A percentile compares a stretch with the other conserved stretches of the same genome.
Conservation (phyloP, 2,888 invertebrate genomes). For the Catocala nupta region DNA sequence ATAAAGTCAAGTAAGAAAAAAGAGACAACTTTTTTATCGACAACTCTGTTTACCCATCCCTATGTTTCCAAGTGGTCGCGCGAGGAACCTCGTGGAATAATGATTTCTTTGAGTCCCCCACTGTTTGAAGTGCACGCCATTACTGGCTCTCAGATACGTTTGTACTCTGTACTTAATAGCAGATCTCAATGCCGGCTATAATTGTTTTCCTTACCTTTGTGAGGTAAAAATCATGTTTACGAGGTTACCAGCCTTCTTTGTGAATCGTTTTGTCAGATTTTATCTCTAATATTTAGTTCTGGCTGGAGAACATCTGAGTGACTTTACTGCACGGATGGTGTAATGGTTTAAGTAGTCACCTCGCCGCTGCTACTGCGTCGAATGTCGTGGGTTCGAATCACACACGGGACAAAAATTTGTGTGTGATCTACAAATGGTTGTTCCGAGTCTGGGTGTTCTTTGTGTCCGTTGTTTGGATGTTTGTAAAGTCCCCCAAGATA, state of each 20-base stretch:
- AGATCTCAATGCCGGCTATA: conserved; percentile 77
- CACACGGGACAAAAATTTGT: too few relatives aligned
- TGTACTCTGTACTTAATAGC: conserved; percentile 83
- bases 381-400: too few relatives aligned
- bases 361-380: too few relatives aligned
- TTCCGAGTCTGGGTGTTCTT: too few relatives aligned
- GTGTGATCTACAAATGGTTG: too few relatives aligned
- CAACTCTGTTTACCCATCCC: conserved; percentile 48
- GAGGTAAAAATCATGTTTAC: conserved; percentile 61
- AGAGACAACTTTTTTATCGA: conserved; percentile 27
- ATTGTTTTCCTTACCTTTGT: conserved; percentile 85
- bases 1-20: too few relatives aligned
- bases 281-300: conserved; percentile 16
- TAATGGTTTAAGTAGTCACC: not conserved
- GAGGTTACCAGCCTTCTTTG: conserved; percentile 27
- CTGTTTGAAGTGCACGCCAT: conserved; percentile 84
- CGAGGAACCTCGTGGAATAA: conserved; percentile 84
- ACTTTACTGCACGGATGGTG: not conserved
- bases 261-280: conserved; percentile 23
- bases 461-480: too few relatives aligned
- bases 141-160: conserved; percentile 82
- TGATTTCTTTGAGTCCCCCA: conserved; percentile 85
- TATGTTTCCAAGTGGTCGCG: conserved; percentile 84
- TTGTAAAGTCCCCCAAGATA: too few relatives aligned
- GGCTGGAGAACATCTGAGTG: not conserved